A percentile compares a stretch with the other conserved stretches of the same genome.
These are phyloP conservation scores for Drosophila willistoni DNA, from an alignment of 1,140 invertebrate genomes.

Conservation along the genomic window DNA sequence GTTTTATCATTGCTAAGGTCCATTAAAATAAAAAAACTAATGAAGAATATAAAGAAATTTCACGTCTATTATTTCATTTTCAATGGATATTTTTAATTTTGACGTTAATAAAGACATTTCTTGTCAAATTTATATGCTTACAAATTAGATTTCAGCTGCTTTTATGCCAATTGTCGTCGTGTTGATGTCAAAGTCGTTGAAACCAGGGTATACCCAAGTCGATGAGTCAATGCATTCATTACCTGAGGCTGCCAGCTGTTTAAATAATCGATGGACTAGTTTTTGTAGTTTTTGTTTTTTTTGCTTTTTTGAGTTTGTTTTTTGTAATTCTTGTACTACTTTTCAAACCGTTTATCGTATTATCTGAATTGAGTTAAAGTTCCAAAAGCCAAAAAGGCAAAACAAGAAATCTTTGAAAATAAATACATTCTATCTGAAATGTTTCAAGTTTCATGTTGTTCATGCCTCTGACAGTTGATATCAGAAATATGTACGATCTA, in stretches of 20 bases:
- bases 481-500: not conserved
- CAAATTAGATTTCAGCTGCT: too few species aligned
- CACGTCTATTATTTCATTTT: too few species aligned
- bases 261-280: not conserved
- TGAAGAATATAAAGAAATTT: too few species aligned
- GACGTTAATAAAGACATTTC: too few species aligned
- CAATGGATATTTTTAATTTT: not conserved
- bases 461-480: not conserved
- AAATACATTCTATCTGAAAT: not conserved
- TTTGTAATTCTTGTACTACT: too few species aligned
- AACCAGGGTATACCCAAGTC: not conserved
- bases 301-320: not conserved
- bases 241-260: not conserved
- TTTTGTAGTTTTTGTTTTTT: not conserved
- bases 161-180: too few species aligned
- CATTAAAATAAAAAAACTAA: too few species aligned
- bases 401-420: not conserved
- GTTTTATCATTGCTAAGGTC: too few species aligned
- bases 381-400: not conserved
- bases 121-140: too few species aligned
- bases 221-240: not conserved
- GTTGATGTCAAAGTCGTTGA: too few species aligned
- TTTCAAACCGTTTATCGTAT: not conserved
- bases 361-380: not conserved
- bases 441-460: not conserved